phyloP scores from a whole-genome alignment of 2,113 vertebrate species.

The Laterallus jamaicensis region DNA sequence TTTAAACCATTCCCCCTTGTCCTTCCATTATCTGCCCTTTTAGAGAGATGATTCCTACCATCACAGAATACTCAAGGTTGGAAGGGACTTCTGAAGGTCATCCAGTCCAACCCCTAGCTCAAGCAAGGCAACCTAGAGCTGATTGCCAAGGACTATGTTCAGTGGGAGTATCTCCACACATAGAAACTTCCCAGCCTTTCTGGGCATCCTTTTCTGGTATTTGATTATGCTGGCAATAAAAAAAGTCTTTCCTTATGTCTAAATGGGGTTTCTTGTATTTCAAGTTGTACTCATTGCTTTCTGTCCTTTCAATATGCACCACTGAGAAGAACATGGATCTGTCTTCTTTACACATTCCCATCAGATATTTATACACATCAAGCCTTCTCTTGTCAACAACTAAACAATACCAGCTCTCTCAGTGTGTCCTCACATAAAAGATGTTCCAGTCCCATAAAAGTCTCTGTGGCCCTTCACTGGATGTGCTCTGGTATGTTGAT shows the following conservation, averaged over 20 bases:
- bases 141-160: neutral
- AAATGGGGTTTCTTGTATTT: neutral
- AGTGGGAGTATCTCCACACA: neutral
- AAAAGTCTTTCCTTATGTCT: neutral
- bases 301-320: neutral
- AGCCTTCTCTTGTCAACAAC: neutral
- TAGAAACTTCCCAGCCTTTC: neutral
- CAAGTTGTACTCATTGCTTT: neutral
- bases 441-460: neutral
- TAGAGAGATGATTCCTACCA: neutral
- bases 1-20: too few species aligned
- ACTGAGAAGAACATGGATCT: neutral
- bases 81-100: neutral
- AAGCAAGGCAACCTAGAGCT: neutral
- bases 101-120: neutral
- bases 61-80: neutral
- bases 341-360: neutral
- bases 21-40: too few species aligned
- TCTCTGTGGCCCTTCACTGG: neutral
- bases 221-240: neutral
- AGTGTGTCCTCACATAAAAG: neutral
- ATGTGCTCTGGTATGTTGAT: neutral
- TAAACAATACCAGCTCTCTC: neutral
- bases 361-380: neutral
- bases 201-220: neutral